Evolutionary conservation across 2,797 vertebrate genomes (phyloP).

Genomic region (Halcyon chelicuti): DNA sequence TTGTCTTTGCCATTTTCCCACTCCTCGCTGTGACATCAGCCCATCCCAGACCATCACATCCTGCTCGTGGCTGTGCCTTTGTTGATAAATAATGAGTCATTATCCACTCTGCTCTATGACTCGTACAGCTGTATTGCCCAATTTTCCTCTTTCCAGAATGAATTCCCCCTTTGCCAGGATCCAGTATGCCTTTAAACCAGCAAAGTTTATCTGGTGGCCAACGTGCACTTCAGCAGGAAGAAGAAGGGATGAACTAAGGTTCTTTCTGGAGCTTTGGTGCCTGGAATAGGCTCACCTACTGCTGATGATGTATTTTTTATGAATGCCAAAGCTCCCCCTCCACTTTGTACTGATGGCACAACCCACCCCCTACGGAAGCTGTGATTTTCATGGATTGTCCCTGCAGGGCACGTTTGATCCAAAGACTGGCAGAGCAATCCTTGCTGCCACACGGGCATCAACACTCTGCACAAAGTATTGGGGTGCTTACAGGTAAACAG

Average conservation of each 20-base stretch:
- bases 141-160: neutral
- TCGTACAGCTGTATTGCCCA: constrained; percentile 29
- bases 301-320: neutral
- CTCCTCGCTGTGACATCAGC: constrained; percentile 64
- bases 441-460: neutral
- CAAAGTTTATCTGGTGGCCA: neutral
- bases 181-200: neutral
- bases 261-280: neutral
- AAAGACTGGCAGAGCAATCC: neutral
- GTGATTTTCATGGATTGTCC: neutral
- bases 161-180: constrained; percentile 15
- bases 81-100: constrained; percentile 72
- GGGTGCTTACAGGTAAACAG: neutral
- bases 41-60: constrained; percentile 55
- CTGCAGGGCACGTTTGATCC: neutral
- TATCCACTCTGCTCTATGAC: constrained; percentile 11
- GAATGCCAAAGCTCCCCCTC: neutral
- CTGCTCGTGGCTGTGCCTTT: constrained; percentile 56
- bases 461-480: neutral
- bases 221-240: neutral
- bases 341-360: neutral
- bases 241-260: neutral
- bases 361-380: neutral
- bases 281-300: neutral
- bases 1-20: constrained; percentile 46